Conservation (phyloP, 1,140 invertebrate genomes). For the Dendroctonus valens region DNA sequence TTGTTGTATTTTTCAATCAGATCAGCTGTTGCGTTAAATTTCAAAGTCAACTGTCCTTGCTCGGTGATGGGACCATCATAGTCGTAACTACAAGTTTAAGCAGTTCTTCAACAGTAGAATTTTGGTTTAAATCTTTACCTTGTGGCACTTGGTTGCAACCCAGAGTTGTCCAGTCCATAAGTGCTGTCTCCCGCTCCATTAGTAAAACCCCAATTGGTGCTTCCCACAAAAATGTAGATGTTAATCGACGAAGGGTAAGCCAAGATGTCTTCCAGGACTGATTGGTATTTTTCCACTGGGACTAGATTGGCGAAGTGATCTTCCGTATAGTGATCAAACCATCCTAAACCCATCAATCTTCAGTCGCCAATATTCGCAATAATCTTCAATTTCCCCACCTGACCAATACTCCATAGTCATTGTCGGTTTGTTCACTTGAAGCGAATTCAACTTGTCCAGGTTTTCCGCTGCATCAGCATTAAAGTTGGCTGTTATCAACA, state of each 20-base stretch:
- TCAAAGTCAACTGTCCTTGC: conserved; percentile 52
- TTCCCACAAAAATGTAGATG: conserved; percentile 71
- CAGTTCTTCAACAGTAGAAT: not conserved
- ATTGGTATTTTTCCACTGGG: conserved; percentile 13
- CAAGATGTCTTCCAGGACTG: conserved; percentile 35
- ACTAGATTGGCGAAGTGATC: conserved; percentile 37
- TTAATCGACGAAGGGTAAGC: conserved; percentile 57
- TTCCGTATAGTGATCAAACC: conserved; percentile 56
- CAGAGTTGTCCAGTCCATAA: conserved; percentile 28
- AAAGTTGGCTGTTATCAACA: conserved; percentile 59
- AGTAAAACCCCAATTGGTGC: conserved; percentile 69
- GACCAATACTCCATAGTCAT: conserved; percentile 66
- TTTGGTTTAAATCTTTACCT: conserved; percentile 2
- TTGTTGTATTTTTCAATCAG: conserved; percentile 48
- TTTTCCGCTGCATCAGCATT: conserved; percentile 46
- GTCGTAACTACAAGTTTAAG: conserved; percentile 54
- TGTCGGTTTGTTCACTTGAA: conserved; percentile 58
- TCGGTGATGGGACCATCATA: conserved; percentile 57
- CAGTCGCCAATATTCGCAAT: not conserved
- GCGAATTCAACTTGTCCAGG: conserved; percentile 48
- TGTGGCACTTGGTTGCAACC: conserved; percentile 45
- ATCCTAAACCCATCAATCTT: conserved; percentile 49
- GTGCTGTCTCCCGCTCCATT: conserved; percentile 57
- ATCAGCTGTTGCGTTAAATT: conserved; percentile 50
- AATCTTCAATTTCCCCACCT: conserved; percentile 44